A percentile compares a stretch with the other conserved stretches of the same genome.
phyloP scores from a whole-genome alignment of 2,797 vertebrate species.

The Natrix natrix region DNA sequence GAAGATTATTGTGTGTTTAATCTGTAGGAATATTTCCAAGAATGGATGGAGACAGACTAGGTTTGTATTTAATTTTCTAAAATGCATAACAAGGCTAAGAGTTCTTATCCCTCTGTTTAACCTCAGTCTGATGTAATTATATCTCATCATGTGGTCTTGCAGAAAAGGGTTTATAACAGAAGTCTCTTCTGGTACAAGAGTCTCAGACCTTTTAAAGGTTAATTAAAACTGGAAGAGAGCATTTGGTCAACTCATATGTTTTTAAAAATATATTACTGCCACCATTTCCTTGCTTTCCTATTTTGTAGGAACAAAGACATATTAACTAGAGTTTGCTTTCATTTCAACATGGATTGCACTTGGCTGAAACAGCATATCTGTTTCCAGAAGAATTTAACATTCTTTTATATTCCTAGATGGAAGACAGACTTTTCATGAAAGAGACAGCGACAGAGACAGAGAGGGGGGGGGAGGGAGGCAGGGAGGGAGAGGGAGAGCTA shows the following conservation, averaged over 20 bases:
- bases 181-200: neutral
- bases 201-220: neutral
- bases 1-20: neutral
- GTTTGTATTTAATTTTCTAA: neutral
- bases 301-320: neutral
- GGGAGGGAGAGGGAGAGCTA: neutral
- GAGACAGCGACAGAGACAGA: too few species aligned
- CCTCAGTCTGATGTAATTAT: neutral
- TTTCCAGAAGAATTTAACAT: neutral
- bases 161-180: neutral
- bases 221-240: neutral
- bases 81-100: neutral
- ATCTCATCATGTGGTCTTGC: neutral
- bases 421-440: neutral
- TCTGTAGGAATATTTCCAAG: neutral
- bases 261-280: neutral
- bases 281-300: neutral
- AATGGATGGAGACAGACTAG: neutral
- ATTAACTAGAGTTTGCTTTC: neutral
- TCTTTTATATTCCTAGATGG: neutral
- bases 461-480: too few species aligned
- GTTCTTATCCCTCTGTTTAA: neutral
- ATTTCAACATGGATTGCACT: neutral
- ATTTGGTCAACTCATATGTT: neutral
- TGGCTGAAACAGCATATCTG: neutral